Evolutionary conservation across 2,797 vertebrate species (phyloP), one percentile per base, ranked within the genome.

Genomic region (Melanotaenia pygmaea): DNA sequence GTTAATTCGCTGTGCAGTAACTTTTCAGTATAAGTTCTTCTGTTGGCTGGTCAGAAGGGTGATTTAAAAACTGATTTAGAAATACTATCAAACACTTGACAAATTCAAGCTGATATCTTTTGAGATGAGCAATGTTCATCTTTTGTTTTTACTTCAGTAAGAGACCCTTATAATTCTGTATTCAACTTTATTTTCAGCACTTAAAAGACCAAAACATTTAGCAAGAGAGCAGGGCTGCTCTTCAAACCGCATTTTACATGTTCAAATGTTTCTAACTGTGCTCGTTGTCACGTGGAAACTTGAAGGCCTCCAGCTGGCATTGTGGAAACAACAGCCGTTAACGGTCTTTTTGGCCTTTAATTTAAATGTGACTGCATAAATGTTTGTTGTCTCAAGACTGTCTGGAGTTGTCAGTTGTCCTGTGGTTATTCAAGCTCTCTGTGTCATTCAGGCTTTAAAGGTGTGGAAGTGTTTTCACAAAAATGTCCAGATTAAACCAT

Each of bases 401-500:
- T 84, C 12, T 32, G 1, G 28, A 72, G 65, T 79, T 47, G 40
- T 40, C 26, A 20, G 22, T 76, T 62, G 56, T 70, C 40, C 62
- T 82, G 71, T 81, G 26, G 56, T 80, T 51, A 64, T 35, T 30
- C 30, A 30, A 30, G 30, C 37, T 38, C 38, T 38, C 12, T 4
- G 12, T 38, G 38, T 38, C 32, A 11, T 61, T 62, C 69, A 24
- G 32, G 8, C 70, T 61, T 84, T 53, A 62, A 81, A 76, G 2
- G 59, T 61, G 58, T 62, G 24, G 8, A 22, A 10, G 30, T 57
- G 24, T 73, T 66, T 76, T 67, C 59, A 73, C 76, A 64, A 69
- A 74, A 28, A 34, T 81, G 54, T 81, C 64, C 57, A 80, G 32
- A 89, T 89, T 87, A 83, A 90, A 91, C 71, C 72, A 32, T 72